Evolutionary conservation across 2,888 invertebrate species (phyloP).

Genomic region (Ctena decussata): DNA sequence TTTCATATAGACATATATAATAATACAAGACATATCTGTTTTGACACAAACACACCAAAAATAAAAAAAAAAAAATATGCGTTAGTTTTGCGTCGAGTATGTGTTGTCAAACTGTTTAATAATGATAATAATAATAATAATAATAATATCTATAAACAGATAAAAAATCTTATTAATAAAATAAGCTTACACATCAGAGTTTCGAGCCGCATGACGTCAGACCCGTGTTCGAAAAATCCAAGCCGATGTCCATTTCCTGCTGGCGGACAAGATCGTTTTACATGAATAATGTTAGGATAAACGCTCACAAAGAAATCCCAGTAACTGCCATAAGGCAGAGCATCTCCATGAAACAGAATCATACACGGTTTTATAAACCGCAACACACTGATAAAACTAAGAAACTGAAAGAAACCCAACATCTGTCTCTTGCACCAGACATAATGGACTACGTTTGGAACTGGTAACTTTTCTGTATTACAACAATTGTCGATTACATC

Average conservation of each 20-base stretch:
- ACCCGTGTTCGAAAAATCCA: slow-evolving; percentile 67
- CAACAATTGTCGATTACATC: slow-evolving; percentile 56
- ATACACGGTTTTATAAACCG: slow-evolving; percentile 69
- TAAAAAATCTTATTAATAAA: no score
- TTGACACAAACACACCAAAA: no score
- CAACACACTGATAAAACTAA: slow-evolving; percentile 67
- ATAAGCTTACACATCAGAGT: slow-evolving; percentile 65
- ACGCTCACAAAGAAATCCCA: slow-evolving; percentile 70
- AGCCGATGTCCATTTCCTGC: slow-evolving; percentile 64
- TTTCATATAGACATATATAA: no score
- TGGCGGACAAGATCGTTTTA: slow-evolving; percentile 49
- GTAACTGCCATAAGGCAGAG: slow-evolving; percentile 66
- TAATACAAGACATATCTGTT: no score
- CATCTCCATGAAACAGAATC: slow-evolving; percentile 67
- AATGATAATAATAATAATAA: no score
- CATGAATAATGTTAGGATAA: slow-evolving; percentile 68
- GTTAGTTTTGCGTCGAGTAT: no score
- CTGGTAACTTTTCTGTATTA: slow-evolving; percentile 28
- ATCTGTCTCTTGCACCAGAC: slow-evolving; percentile 61
- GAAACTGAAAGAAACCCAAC: slow-evolving; percentile 55
- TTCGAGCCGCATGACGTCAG: slow-evolving; percentile 70
- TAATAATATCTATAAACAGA: no score
- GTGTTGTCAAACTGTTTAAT: no score
- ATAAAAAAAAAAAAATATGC: no score
- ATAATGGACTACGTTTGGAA: slow-evolving; percentile 68